Conservation (phyloP, 2,888 invertebrate genomes). For the Melangyna quadrimaculata region DNA sequence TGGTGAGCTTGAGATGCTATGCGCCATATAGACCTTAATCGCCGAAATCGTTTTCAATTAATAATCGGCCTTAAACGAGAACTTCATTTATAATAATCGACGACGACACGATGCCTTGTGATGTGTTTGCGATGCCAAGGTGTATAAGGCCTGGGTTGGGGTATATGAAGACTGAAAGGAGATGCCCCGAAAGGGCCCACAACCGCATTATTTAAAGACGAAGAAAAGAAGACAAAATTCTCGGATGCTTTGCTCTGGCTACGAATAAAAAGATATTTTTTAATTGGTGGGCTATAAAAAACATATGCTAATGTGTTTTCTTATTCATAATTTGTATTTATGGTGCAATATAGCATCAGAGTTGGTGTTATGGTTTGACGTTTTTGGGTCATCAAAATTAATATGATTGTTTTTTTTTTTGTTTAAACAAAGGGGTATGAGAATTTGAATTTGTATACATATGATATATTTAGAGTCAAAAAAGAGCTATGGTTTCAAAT, state of each 20-base stretch:
- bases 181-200: conserved; percentile 6
- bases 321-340: conserved; percentile 53
- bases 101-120: too few species aligned
- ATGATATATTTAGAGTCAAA: not conserved
- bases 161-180: not conserved
- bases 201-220: conserved; percentile 5
- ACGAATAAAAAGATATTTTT: conserved; percentile 39
- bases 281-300: conserved; percentile 43
- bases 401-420: conserved; percentile 15
- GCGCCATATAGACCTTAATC: conserved; percentile 55
- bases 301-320: conserved; percentile 52
- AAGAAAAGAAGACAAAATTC: not conserved
- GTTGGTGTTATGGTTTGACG: not conserved
- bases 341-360: conserved; percentile 6
- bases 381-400: conserved; percentile 47
- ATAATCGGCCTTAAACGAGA: conserved; percentile 54
- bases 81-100: conserved; percentile 54
- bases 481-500: not conserved
- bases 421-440: not conserved
- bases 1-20: not conserved
- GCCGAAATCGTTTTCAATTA: conserved; percentile 62
- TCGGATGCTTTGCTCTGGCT: conserved; percentile 26
- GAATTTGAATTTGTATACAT: not conserved
- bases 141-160: not conserved
- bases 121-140: too few species aligned